Conservation (phyloP, 2,888 invertebrate species). For the Itoplectis maculator region DNA sequence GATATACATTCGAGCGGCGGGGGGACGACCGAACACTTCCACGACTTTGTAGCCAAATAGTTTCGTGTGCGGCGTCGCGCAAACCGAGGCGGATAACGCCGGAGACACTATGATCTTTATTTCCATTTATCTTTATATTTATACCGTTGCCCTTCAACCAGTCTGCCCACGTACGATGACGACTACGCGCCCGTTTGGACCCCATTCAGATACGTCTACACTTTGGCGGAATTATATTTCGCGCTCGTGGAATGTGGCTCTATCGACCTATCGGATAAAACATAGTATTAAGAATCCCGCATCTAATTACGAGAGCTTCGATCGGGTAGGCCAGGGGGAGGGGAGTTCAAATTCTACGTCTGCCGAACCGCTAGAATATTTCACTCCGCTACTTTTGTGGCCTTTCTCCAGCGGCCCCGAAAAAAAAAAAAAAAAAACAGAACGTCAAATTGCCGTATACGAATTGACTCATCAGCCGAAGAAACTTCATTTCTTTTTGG, state of each 20-base stretch:
- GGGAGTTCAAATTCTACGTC: slow-evolving; percentile 13
- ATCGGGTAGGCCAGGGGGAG: slow-evolving; percentile 4
- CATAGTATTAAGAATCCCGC: slow-evolving; percentile 44
- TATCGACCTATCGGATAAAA: slow-evolving; percentile 44
- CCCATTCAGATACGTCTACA: slow-evolving; percentile 72
- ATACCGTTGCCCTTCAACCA: slow-evolving; percentile 78
- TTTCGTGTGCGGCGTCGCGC: slow-evolving; percentile 69
- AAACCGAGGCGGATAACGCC: slow-evolving; percentile 40
- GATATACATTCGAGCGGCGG: slow-evolving; percentile 19
- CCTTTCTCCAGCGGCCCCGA: background rate
- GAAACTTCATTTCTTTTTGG: slow-evolving; percentile 42
- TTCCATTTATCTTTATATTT: slow-evolving; percentile 64
- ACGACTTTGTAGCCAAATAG: slow-evolving; percentile 73
- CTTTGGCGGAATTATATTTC: slow-evolving; percentile 14
- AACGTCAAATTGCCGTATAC: slow-evolving; percentile 20
- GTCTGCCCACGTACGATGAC: slow-evolving; percentile 57
- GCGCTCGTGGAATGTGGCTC: slow-evolving; percentile 10
- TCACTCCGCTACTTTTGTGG: slow-evolving; percentile 5
- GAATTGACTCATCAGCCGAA: slow-evolving; percentile 54
- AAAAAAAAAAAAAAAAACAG: slow-evolving; percentile 2
- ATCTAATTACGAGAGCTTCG: slow-evolving; percentile 36
- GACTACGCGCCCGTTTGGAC: too few species aligned
- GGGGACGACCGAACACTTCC: too few species aligned
- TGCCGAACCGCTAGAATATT: slow-evolving; percentile 38
- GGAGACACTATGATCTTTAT: slow-evolving; percentile 48